Conservation (phyloP, 2,113 vertebrate genomes). For the Aspidoscelis tigris region DNA sequence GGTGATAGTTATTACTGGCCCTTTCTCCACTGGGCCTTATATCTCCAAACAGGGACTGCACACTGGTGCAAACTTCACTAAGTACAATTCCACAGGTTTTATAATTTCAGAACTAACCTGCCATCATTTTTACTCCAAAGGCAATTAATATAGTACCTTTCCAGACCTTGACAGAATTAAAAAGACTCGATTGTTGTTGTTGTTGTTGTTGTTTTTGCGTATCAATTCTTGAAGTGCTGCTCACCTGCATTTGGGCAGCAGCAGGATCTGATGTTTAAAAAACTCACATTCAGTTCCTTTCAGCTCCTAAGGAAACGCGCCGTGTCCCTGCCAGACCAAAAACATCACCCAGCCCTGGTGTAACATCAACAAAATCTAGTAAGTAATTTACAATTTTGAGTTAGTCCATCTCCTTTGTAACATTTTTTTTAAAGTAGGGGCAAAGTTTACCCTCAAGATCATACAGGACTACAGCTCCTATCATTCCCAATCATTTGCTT, state of each 20-base stretch:
- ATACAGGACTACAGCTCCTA: too few species aligned
- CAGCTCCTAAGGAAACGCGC: slow-evolving; percentile 69
- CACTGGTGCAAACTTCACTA: too few species aligned
- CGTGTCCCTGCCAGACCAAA: slow-evolving; percentile 60
- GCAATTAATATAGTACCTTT: too few species aligned
- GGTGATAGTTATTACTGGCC: too few species aligned
- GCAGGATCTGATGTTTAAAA: neutral
- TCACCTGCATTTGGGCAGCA: slow-evolving; percentile 32
- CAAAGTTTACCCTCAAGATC: neutral
- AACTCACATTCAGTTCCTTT: slow-evolving; percentile 56
- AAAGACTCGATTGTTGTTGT: too few species aligned
- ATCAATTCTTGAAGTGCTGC: neutral
- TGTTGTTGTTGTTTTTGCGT: slow-evolving; percentile 36
- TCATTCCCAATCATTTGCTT: neutral
- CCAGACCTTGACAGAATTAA: too few species aligned
- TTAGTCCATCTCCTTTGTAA: slow-evolving; percentile 8
- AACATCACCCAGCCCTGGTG: slow-evolving; percentile 51
- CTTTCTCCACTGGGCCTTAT: too few species aligned
- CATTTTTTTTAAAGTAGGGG: neutral
- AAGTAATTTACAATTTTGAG: slow-evolving; percentile 56
- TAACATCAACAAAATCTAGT: slow-evolving; percentile 54
- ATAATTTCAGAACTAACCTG: too few species aligned
- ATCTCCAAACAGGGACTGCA: too few species aligned
- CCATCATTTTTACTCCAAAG: too few species aligned
- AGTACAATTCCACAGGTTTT: too few species aligned